A percentile compares a stretch with the other conserved stretches of the same genome.
phyloP scores from a whole-genome alignment of 2,888 invertebrate species.

The Hirtodrosophila alboralis region DNA sequence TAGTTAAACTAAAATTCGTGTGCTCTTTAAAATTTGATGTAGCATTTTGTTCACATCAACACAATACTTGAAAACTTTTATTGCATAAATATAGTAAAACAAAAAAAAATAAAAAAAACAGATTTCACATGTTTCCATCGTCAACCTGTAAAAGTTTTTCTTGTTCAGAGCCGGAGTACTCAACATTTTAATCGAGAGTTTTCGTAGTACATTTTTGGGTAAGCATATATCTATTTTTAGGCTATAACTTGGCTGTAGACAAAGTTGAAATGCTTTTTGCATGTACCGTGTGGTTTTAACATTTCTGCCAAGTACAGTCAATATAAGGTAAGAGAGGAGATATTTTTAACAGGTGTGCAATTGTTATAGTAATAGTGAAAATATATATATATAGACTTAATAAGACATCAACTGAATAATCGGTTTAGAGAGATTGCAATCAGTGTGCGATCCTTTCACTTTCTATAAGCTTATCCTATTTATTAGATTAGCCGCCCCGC shows the following conservation, averaged over 20 bases:
- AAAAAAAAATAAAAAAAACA: no score
- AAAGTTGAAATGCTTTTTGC: constrained; percentile 67
- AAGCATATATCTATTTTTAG: constrained; percentile 16
- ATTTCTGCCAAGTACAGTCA: constrained; percentile 28
- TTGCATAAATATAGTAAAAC: constrained; percentile 41
- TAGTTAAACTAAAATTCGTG: no score
- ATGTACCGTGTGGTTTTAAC: constrained; percentile 61
- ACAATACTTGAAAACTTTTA: constrained; percentile 50
- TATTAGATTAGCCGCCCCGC: constrained; percentile 43
- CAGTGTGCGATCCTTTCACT: constrained; percentile 24
- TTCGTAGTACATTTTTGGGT: constrained; percentile 9
- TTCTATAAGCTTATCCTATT: constrained; percentile 44
- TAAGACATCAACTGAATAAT: constrained; percentile 2
- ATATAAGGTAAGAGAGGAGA: not conserved
- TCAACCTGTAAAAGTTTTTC: constrained; percentile 40
- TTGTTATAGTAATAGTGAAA: not conserved
- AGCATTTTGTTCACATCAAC: constrained; percentile 16
- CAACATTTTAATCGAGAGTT: constrained; percentile 6
- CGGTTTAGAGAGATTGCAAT: constrained; percentile 24
- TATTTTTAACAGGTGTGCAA: no score
- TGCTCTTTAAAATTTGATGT: constrained; percentile 17
- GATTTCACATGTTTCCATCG: constrained; percentile 49
- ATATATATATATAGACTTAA: constrained; percentile 1
- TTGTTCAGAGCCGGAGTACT: no score
- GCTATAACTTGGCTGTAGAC: constrained; percentile 8